Evolutionary conservation across 2,888 invertebrate species (phyloP), one percentile per base, ranked within the genome.

Genomic region (Luperina nickerlii): DNA sequence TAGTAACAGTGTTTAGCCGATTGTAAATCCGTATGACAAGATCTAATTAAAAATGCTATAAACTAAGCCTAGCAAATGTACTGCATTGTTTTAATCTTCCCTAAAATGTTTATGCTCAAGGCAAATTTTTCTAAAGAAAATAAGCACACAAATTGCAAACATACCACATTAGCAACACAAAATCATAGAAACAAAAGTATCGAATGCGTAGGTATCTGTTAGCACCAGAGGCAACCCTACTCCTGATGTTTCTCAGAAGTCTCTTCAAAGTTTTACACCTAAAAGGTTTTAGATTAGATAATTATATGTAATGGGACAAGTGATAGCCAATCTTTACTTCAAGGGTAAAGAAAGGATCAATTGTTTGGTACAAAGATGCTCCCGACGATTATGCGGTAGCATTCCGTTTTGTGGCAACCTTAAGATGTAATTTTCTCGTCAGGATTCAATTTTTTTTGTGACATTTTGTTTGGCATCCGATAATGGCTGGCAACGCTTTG

Each of bases 251-350:
- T 96, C 97, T 96, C 90, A 95, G 96, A 96, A 96, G 93, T 95
- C 92, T 94, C 94, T 94, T 90, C 92, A 93, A 90, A 92, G 90
- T 91, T 95, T 92, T 92, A 92, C 94, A 94, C 92, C 92, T 97
- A 97, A 97, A 96, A 97, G 96, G 96, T 97, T 97, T 96, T 96
- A 92, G 96, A 96, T 96, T 96, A 94, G 95, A 95, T 96, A 96
- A 97, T 97, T 96, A 96, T 93, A 95, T 90, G 94, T 94, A 95
- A 94, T 92, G 92, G 92, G 93, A 88, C 82, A 90, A 92, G 93
- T 93, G 95, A 94, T 94, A 94, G 93, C 91, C 91, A 88, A 90
- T 88, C 90, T 91, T 82, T 86, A 82, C 87, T 92, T 88, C 90
- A 91, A 92, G 93, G 92, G 92, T 90, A 92, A 91, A 88, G 87